A percentile compares a stretch with the other conserved stretches of the same genome.
phyloP scores from a whole-genome alignment of 2,113 vertebrate genomes.

The Shinisaurus crocodilurus region DNA sequence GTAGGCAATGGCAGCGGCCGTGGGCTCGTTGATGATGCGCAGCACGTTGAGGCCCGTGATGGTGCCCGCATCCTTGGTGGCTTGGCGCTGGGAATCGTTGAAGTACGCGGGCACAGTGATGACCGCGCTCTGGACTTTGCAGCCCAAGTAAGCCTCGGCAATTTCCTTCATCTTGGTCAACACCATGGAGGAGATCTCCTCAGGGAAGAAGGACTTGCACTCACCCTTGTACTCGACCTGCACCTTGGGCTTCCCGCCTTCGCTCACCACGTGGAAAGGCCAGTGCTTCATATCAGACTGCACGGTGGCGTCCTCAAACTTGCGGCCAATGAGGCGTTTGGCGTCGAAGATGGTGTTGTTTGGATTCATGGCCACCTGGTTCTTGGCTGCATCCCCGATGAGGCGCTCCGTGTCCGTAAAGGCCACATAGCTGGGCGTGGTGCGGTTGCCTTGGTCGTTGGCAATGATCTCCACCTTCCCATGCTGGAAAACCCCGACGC shows the following conservation, averaged over 20 bases:
- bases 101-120: constrained; percentile 93
- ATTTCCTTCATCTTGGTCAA: constrained; percentile 88
- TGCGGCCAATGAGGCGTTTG: constrained; percentile 85
- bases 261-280: constrained; percentile 84
- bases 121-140: constrained; percentile 87
- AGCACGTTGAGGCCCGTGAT: constrained; percentile 92
- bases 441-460: constrained; percentile 87
- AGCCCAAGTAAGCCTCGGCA: constrained; percentile 83
- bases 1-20: constrained; percentile 92
- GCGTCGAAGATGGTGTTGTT: constrained; percentile 86
- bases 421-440: constrained; percentile 85
- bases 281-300: constrained; percentile 86
- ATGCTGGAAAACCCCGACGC: constrained; percentile 84
- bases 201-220: constrained; percentile 82
- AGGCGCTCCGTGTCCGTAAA: constrained; percentile 84
- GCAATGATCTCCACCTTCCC: constrained; percentile 88
- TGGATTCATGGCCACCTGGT: constrained; percentile 91
- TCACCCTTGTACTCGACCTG: constrained; percentile 86
- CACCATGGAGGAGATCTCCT: constrained; percentile 88
- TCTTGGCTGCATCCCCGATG: constrained; percentile 85
- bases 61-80: constrained; percentile 91
- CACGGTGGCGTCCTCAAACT: constrained; percentile 80
- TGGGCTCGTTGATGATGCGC: constrained; percentile 93
- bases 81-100: constrained; percentile 94
- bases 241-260: constrained; percentile 82